Percentiles rank a stretch among this genome's conserved stretches.
These are phyloP conservation scores for Cryptophagus acutangulus DNA, from an alignment of 2,888 invertebrate genomes.

Conservation along the genomic window DNA sequence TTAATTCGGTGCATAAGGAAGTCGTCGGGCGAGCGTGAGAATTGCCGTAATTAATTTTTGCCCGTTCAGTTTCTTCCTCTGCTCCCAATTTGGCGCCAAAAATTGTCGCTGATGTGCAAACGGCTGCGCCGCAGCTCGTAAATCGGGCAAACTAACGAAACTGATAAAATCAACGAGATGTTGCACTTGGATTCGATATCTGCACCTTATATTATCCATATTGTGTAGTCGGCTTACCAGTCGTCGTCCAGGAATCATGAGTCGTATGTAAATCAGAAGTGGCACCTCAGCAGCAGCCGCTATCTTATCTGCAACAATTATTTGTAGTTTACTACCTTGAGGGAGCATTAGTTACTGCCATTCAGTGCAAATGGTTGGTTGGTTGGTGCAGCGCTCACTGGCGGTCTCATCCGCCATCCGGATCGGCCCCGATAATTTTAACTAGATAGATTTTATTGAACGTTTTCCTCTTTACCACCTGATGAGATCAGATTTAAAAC, in stretches of 20 bases:
- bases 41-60: conserved; percentile 27
- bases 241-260: conserved; percentile 37
- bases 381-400: conserved; percentile 10
- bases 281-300: conserved; percentile 37
- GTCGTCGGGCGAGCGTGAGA: conserved; percentile 28
- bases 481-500: conserved; percentile 40
- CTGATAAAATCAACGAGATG: conserved; percentile 33
- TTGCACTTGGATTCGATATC: conserved; percentile 18
- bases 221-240: no score
- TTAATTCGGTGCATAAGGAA: conserved; percentile 15
- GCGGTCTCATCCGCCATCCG: conserved; percentile 34
- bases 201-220: conserved; percentile 22
- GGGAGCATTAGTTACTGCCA: conserved; percentile 42
- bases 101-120: conserved; percentile 8
- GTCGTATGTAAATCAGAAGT: conserved; percentile 44
- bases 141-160: conserved; percentile 29
- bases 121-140: conserved; percentile 21
- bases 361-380: conserved; percentile 43
- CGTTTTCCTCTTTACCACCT: conserved; percentile 36
- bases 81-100: conserved; percentile 12
- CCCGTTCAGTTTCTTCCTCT: no score
- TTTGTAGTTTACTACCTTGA: conserved; percentile 43
- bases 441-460: conserved; percentile 37
- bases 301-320: conserved; percentile 47
- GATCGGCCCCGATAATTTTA: conserved; percentile 37